Base-by-base conservation (phyloP, 2,113 vertebrate genomes). In the Syrrhaptes paradoxus region DNA sequence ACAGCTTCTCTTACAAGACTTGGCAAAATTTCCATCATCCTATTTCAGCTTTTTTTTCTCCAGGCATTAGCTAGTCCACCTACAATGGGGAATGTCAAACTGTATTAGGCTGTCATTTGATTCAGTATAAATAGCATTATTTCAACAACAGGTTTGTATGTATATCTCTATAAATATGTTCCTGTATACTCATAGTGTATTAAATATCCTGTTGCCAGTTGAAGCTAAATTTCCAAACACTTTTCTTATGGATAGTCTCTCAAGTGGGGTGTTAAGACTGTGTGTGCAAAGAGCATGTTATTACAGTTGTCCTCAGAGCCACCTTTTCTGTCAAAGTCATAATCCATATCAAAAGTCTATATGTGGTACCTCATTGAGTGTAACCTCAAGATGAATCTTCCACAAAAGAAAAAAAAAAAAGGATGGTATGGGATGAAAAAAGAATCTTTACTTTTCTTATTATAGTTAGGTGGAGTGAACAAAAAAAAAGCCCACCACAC, bases 151-250 rank as follows among this genome's bases (percentile, higher is more conserved):
- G 62, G 2, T 52, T 63, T 59, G 28, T 7, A 9, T 51, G 11
- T 0, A 0, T 65, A 18, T 46, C 7, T 21, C n/a, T 63, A 0
- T 59, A 75, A 55, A 67, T 66, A 29, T 38, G 28, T 15, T 8
- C 4, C 38, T 32, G 76, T 67, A 45, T 57, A 31, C 17, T 43
- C 28, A 13, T 12, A 63, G 28, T 11, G 3, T 72, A 25, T 52
- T 73, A 45, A 66, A 20, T 71, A 20, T 67, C 34, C 12, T 82
- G 9, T 63, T 88, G 51, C 41, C 51, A 41, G 74, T 84, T n/a
- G 16, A 77, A 83, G 34, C 68, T 79, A 58, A 25, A 57, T 80
- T 95, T 93, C 41, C 13, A 70, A 61, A 65, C 1, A 0, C 9
- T 89, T 89, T 63, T 57, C 54, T 68, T 80, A 22, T 4, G 11